A percentile compares a stretch with the other conserved stretches of the same genome.
Conservation (phyloP, 2,888 invertebrate genomes). For the Chironomus riparius region DNA sequence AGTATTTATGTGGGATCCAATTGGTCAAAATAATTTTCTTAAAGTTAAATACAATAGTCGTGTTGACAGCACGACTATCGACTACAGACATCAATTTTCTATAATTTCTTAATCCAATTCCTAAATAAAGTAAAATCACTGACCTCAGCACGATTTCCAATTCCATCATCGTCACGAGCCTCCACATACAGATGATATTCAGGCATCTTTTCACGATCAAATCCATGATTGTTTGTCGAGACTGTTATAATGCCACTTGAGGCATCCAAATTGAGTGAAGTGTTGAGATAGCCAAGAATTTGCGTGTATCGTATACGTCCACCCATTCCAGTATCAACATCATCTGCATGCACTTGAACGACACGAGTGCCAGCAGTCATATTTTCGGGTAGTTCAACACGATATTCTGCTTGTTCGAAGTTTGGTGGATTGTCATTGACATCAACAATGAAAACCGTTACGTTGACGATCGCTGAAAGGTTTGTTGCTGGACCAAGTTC, state of each 20-base stretch:
- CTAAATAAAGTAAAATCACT: neutral
- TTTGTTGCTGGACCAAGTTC: conserved; percentile 70
- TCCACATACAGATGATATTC: conserved; percentile 72
- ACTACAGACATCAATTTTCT: too few relatives aligned
- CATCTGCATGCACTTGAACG: conserved; percentile 68
- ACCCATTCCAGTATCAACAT: conserved; percentile 68
- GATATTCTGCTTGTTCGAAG: conserved; percentile 64
- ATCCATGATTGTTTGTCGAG: conserved; percentile 60
- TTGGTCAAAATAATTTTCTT: too few relatives aligned
- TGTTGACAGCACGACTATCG: too few relatives aligned
- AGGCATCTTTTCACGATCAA: conserved; percentile 75
- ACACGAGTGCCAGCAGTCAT: conserved; percentile 64
- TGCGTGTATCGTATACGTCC: conserved; percentile 70
- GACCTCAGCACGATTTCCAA: conserved; percentile 61
- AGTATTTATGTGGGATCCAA: too few relatives aligned
- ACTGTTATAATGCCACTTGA: conserved; percentile 73
- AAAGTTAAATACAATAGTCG: too few relatives aligned
- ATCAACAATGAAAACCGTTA: conserved; percentile 73
- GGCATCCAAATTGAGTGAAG: conserved; percentile 68
- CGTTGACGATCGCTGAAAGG: conserved; percentile 61
- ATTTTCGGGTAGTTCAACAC: conserved; percentile 70
- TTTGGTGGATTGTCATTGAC: conserved; percentile 81
- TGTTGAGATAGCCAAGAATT: conserved; percentile 67
- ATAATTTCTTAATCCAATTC: too few relatives aligned
- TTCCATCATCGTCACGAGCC: conserved; percentile 79